Evolutionary conservation across 1,140 invertebrate species (phyloP), one percentile per base, ranked within the genome.

Genomic region (Drosophila pandora): DNA sequence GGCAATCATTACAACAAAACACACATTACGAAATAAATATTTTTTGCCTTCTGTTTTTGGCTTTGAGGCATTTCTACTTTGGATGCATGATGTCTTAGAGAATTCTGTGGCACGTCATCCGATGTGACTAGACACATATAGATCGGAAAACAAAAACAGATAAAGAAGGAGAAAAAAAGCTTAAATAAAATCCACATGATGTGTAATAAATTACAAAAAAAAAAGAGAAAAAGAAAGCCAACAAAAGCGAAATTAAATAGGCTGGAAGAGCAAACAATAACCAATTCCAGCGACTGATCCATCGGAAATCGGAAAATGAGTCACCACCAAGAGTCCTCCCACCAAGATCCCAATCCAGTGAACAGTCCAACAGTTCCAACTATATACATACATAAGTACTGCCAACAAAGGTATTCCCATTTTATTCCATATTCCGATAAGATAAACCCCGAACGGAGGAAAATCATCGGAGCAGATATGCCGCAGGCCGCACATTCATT

Each of bases 11-110:
- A 81, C 79, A 72, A 79, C 41, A 73, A 72, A 61, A 71, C 72
- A 71, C 72, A 73, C 61, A 79, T 83, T 83, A 83, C 65, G 70
- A 83, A 83, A 83, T 83, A 76, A 61, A 76, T 72, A 76, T 84
- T 71, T 28, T 25, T 2, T 54, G 79, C 56, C 43, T 59, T 50
- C 41, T 65, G 45, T 78, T 59, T 74, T 73, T 50, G 54, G 17
- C 54, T 61, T 72, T 59, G 17, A 7, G 7, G 5, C 25, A 59
- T 61, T 23, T 55, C 69, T 64, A 56, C 22, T 45, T 54, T 53
- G 21, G 9, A 0, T 39, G n/a, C 13, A 28, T 37, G 53, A 30
- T 30, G 12, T 52, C 21, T 48, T 64, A 10, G 12, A 43, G 45
- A 43, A 70, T 58, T 50, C 45, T 52, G 32, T 59, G 23, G 48